These are phyloP conservation scores for Sarcoramphus papa DNA, from an alignment of 2,797 vertebrate genomes.

Conservation along the genomic window DNA sequence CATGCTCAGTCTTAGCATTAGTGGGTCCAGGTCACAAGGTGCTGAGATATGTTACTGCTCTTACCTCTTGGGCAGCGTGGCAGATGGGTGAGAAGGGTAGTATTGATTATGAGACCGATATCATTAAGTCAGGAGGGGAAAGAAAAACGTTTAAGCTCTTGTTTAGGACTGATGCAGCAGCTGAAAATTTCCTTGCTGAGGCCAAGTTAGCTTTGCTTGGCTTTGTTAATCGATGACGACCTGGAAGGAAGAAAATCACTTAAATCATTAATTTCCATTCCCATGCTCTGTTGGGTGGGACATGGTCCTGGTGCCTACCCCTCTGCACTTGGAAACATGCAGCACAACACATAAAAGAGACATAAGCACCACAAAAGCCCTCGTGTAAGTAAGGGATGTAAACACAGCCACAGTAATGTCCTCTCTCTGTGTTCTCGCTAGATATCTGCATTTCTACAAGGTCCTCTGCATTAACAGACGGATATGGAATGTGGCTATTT, in stretches of 20 bases:
- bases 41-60: neutral
- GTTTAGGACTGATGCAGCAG: neutral
- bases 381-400: neutral
- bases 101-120: neutral
- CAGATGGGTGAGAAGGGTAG: neutral
- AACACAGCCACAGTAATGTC: neutral
- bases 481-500: neutral
- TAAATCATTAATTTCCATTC: neutral
- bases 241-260: neutral
- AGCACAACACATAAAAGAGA: neutral
- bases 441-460: neutral
- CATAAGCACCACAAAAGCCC: neutral
- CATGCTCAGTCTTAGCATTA: neutral
- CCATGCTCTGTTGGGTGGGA: neutral
- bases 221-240: neutral
- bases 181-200: neutral
- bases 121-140: neutral
- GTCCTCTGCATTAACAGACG: neutral
- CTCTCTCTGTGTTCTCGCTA: neutral
- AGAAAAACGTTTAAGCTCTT: neutral
- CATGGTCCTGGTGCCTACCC: neutral
- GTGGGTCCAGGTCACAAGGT: neutral
- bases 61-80: neutral
- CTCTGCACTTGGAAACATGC: neutral
- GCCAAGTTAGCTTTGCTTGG: neutral